Percentiles rank a stretch among this genome's conserved stretches.
These are phyloP conservation scores for Psittacara wagleri DNA, from an alignment of 2,113 vertebrate species.

Conservation along the genomic window DNA sequence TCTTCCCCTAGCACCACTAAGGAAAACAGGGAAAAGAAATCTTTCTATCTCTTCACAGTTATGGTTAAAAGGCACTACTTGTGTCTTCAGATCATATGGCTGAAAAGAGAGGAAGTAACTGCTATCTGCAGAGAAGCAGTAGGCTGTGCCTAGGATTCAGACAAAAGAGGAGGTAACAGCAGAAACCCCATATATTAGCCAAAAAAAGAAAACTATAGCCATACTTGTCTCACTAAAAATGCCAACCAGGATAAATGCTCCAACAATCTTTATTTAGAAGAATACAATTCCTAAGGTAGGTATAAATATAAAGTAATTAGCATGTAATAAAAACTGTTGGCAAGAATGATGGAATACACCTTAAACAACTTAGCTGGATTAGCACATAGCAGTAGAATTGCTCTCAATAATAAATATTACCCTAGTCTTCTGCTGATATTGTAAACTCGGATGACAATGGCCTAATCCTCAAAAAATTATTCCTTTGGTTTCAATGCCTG, in stretches of 20 bases:
- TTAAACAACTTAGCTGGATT: neutral
- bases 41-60: neutral
- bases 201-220: neutral
- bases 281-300: neutral
- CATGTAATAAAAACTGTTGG: neutral
- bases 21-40: neutral
- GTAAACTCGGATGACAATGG: neutral
- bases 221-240: neutral
- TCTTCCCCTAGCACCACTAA: neutral
- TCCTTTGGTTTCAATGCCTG: neutral
- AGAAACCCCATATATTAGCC: neutral
- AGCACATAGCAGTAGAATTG: neutral
- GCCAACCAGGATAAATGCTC: neutral
- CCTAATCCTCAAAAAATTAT: neutral
- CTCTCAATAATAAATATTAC: neutral
- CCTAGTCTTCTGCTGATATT: neutral
- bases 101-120: neutral
- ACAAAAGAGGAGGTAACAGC: neutral
- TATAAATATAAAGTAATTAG: slow-evolving; percentile 12
- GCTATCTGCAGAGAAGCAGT: neutral
- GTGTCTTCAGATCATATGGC: neutral
- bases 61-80: neutral
- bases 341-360: neutral
- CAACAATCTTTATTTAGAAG: neutral
- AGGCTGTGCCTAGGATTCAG: neutral